Base-by-base conservation (phyloP, 1,140 invertebrate species). In the Aradophagus sp. region DNA sequence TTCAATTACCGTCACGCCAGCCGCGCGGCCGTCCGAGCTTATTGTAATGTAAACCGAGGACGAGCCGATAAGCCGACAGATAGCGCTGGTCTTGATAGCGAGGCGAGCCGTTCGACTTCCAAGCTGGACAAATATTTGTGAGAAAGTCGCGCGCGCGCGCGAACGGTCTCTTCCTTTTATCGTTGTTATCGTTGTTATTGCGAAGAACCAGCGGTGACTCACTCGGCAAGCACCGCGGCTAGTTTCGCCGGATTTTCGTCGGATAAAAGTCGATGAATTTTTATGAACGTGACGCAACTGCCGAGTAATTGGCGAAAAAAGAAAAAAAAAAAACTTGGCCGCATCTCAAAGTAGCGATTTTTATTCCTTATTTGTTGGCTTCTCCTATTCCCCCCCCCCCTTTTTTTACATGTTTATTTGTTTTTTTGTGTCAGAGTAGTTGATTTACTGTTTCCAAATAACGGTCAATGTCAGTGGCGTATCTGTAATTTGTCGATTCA, bases 111-210 rank as follows among this genome's bases (percentile, higher is more conserved):
- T 5, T 20, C 36, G 36, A 39, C 23, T 39, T 39, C 36, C 12
- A 12, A 31, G 5, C n/a, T 31, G 29, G 32, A 38, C 10, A 19
- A 31, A 44, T 17, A 31, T 44, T 44, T 31, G 14, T 31, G 41
- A 44, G 41, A 42, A 42, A 44, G 41, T 44, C 23, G 41, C 10
- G 35, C 8, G n/a, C n/a, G n/a, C n/a, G n/a, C n/a, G 2, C n/a
- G 20, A 5, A 23, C 20, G 5, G 5, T 31, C 14, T 35, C 32
- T 15, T 35, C 11, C 32, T 35, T 4, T 23, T 5, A 4, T 23
- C 20, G 4, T n/a, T n/a, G n/a, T n/a, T n/a, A n/a, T n/a, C n/a
- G n/a, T n/a, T n/a, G n/a, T n/a, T n/a, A n/a, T n/a, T n/a, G n/a
- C n/a, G n/a, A 23, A 23, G 4, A 23, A 23, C 20, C 20, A 23